Conservation (phyloP, 2,113 vertebrate species). For the Morone saxatilis region DNA sequence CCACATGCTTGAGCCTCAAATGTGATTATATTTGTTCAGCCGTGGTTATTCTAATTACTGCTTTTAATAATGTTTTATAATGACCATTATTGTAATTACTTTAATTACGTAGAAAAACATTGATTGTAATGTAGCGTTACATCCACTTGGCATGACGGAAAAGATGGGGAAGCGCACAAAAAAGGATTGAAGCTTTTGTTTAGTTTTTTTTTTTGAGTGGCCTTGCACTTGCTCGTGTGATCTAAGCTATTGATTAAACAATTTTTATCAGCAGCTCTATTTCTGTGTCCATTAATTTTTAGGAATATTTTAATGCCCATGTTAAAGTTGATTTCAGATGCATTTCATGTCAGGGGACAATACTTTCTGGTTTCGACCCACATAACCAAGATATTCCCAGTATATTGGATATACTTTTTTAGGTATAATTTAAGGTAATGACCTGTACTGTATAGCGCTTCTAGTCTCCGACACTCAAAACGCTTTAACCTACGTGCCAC, state of each 20-base stretch:
- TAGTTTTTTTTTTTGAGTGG: not conserved
- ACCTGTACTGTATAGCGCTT: too few species aligned
- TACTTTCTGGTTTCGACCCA: not conserved
- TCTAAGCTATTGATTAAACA: not conserved
- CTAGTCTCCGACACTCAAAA: too few species aligned
- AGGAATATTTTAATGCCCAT: not conserved
- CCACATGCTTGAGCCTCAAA: too few species aligned
- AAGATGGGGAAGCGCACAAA: not conserved
- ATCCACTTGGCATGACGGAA: not conserved
- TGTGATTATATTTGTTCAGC: too few species aligned
- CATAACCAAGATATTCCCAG: not conserved
- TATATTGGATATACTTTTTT: not conserved
- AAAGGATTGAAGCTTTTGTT: not conserved
- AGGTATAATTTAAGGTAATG: too few species aligned
- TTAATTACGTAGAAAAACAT: too few species aligned
- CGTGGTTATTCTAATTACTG: too few species aligned
- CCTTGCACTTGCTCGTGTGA: not conserved
- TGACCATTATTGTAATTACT: too few species aligned
- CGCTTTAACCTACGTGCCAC: too few species aligned
- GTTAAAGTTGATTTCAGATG: not conserved
- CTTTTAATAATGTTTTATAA: too few species aligned
- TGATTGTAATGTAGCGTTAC: too few species aligned
- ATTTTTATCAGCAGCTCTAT: not conserved
- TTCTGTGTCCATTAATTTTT: not conserved
- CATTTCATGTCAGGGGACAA: not conserved